Evolutionary conservation across 37 sponge, comb jelly and placozoan species (phyloP), one percentile per base, ranked within the genome.

Genomic region (Theonella swinhoei): DNA sequence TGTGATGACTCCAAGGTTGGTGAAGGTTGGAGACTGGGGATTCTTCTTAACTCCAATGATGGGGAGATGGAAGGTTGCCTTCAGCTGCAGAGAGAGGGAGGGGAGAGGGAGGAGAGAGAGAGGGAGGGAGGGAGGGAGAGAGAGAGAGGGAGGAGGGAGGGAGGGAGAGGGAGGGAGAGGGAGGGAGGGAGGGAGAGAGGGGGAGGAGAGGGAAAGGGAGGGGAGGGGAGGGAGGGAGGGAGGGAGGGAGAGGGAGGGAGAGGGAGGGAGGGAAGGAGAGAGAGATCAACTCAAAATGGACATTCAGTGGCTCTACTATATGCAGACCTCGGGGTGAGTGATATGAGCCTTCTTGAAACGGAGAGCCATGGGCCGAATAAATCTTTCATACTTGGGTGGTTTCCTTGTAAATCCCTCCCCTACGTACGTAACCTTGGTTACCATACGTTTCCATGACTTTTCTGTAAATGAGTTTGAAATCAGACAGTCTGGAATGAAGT

Each of bases 301-400:
- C 8, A 67, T 9, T 8, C 8, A 0, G 17, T 65, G 32, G 42
- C 67, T 24, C 68, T n/a, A n/a, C n/a, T n/a, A n/a, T n/a, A n/a
- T 67, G 25, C 58, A 23, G 8, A 90, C 91, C 83, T 96, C 99
- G 5, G 99, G 99, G 83, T 99, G 99, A 19, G 99, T 99, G 20
- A 99, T 97, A 65, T 99, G 99, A 14, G 99, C 99, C 81, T 97
- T 99, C 87, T 99, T 99, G 92, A 97, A 99, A 19, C 99, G 66
- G 0, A 99, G 84, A 42, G 87, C 97, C 99, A 99, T 99, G 28
- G 99, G 99, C 78, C 99, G 85, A 68, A 99, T 99, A 72, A 99
- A 99, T 9, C 99, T 75, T 77, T 99, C 99, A 74, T 82, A 99
- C 73, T 99, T 99, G 23, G 99, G 97, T 34, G 97, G 99, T 74